Base-by-base conservation (phyloP, 1,140 invertebrate genomes). In the Zaprionus ornatus region DNA sequence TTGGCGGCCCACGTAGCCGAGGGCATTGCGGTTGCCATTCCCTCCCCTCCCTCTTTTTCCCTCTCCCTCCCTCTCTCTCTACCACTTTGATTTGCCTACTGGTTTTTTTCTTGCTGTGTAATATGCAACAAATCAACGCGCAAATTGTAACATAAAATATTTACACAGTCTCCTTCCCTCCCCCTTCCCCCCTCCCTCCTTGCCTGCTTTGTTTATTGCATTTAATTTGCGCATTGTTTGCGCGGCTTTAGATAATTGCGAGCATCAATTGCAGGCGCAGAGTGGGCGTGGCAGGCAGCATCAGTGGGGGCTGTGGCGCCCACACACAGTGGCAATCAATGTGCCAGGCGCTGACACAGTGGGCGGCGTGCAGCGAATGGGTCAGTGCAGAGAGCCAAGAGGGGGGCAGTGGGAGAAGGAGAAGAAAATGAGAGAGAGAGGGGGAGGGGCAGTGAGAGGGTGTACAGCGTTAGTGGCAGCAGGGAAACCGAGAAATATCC, bases 111-210 rank as follows among this genome's bases (percentile, higher is more conserved):
- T 71, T 50, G 9, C 45, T 13, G 54, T 86, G 68, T 77, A 88
- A 90, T 88, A 90, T 84, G 80, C 84, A 88, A 76, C 84, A 88
- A 88, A 88, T 88, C 84, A 90, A 68, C 80, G 84, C 81, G 74
- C 77, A 87, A 88, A 88, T 90, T 88, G 84, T 88, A 82, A 71
- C 85, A 80, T 83, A 87, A 87, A 87, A 87, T 87, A 87, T 84
- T 87, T 87, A 87, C 77, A 86, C 71, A 71, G 76, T 52, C 48
- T 45, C 21, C 69, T 27, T 32, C 32, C 61, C 10, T 19, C n/a
- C 1, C 61, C 29, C 54, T 17, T 13, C 12, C 45, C 61, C 61
- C 17, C 37, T 25, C 3, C 19, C 29, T 29, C 35, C 10, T 2
- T 23, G 19, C 23, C 42, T 40, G 65, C 52, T 87, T 87, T 66